Base-by-base conservation (phyloP, 1,140 invertebrate genomes). In the Bombus huntii region DNA sequence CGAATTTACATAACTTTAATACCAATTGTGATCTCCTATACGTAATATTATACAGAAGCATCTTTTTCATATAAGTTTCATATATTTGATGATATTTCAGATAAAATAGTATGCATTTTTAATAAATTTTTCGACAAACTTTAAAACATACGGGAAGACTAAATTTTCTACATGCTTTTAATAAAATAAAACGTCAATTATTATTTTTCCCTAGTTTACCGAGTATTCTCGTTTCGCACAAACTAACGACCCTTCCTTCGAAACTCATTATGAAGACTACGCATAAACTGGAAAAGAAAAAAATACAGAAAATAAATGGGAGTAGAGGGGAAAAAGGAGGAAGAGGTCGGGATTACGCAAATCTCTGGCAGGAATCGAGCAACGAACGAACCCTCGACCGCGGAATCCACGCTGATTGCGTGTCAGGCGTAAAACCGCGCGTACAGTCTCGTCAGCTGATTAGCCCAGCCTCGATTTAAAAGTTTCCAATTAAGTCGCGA, bases 401-500 rank as follows among this genome's bases (percentile, higher is more conserved):
- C 74, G 65, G 15, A 31, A 28, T 44, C 34, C 42, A 22, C 42
- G 77, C 59, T 62, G 59, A 62, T 77, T 83, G 44, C 81, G 28
- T 39, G 73, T 77, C 81, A 83, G 59, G 59, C 39, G 9, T 62
- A 42, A n/a, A 3, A 28, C 47, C 6, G 86, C 65, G 12, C 25
- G 22, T 18, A 31, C 9, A 53, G 9, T 53, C 73, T 28, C 25
- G 53, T 47, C 53, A 53, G 79, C 85, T 89, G 77, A 74, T 89
- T 87, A 83, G 34, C 73, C 47, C 73, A 13, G 37, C 57, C 84
- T 82, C 81, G 85, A 85, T 89, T 89, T 82, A 87, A 85, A 93
- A 92, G 87, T 93, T 93, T 90, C 81, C 85, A 92, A 93, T 93
- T 92, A 91, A 87, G 91, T 92, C 88, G 77, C 82, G 75, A 72